Evolutionary conservation across 2,113 vertebrate species (phyloP), one percentile per base, ranked within the genome.

Genomic region (Crotalus tigris): DNA sequence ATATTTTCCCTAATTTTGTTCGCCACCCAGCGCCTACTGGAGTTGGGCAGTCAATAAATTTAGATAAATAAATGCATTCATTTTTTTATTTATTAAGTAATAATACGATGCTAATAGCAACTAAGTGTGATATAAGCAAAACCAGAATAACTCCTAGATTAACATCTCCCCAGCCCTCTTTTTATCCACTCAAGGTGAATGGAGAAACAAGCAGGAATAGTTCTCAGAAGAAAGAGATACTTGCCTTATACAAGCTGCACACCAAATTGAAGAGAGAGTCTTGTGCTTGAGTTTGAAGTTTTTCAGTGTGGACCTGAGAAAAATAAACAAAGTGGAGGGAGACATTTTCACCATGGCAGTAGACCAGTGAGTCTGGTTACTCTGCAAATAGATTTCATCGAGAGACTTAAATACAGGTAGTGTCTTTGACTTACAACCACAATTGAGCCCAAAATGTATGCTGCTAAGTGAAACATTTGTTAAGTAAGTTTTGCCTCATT

Each of bases 241-340:
- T 97, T 94, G 98, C 98, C 98, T 98, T 97, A 91, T 98, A 99
- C 93, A 97, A 92, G 57, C 21, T 95, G 92, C 98, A 99, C 89
- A 99, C 96, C 44, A 99, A 96, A 13, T 7, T 90, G 93, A 98
- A 96, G 53, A 99, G 97, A 0, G 98, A 97, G 0, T 0, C 1
- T 94, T 96, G 54, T 0, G 98, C 98, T 91, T 97, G 95, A 0
- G 61, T 0, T 96, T 99, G 96, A 33, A 98, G 95, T 0, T 97
- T 94, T 0, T 98, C 98, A 2, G 96, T 97, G 96, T 98, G 98
- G 21, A 95, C 94, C 98, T 97, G 95, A 0, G 88, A 10, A 39
- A 93, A 17, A 49, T 17, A 85, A 81, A n/a, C 15, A 23, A 33
- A 5, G 12, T 1, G 9, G 46, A 86, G 49, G 11, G 24, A 87